phyloP scores from a whole-genome alignment of 2,113 vertebrate species.

The Nannospalax galili region DNA sequence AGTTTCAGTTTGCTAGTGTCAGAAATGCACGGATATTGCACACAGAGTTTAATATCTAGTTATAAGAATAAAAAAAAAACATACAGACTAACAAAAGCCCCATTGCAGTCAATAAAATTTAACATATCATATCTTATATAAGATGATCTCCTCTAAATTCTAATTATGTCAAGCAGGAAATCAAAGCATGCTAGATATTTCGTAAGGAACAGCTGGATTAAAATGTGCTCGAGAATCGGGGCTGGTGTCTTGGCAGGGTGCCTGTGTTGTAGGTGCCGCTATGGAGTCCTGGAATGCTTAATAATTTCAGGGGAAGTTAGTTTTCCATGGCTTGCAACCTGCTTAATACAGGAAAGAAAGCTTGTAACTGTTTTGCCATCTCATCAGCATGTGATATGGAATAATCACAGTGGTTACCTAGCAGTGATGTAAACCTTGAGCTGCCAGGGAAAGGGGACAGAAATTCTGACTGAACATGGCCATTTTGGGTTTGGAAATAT shows the following conservation, averaged over 20 bases:
- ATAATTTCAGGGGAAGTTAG: conserved; percentile 85
- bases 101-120: conserved; percentile 40
- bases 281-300: conserved; percentile 80
- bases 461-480: conserved; percentile 87
- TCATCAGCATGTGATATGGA: conserved; percentile 85
- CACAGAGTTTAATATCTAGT: conserved; percentile 23
- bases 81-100: neutral
- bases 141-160: conserved; percentile 75
- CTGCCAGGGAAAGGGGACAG: conserved; percentile 81
- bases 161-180: conserved; percentile 82
- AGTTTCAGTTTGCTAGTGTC: neutral
- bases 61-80: conserved; percentile 35
- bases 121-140: conserved; percentile 64
- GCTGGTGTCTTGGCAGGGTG: conserved; percentile 78
- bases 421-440: conserved; percentile 85
- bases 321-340: conserved; percentile 84
- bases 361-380: conserved; percentile 84
- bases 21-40: neutral
- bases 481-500: conserved; percentile 90
- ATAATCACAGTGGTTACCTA: conserved; percentile 86
- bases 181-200: conserved; percentile 77
- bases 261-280: conserved; percentile 76
- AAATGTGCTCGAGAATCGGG: conserved; percentile 74
- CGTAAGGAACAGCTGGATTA: conserved; percentile 74
- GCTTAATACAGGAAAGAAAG: conserved; percentile 81